Conservation (phyloP, 2,797 vertebrate species). For the Chromis chromis region DNA sequence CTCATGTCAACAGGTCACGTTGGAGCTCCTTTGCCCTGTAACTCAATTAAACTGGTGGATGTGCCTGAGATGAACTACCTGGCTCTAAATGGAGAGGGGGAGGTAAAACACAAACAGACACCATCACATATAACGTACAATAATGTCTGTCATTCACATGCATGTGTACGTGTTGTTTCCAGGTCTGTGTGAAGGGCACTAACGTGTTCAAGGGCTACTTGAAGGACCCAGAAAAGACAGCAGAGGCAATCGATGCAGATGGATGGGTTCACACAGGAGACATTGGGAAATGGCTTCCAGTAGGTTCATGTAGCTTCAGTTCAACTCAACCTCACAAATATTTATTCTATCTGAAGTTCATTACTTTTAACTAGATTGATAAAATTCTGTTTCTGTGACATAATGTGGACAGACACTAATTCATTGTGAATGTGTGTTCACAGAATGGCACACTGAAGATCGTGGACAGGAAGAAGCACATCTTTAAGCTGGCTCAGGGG, state of each 20-base stretch:
- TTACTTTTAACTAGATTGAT: background rate
- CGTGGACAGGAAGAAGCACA: slow-evolving; percentile 96
- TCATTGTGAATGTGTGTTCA: background rate
- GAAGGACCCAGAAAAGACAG: slow-evolving; percentile 92
- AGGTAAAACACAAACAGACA: slow-evolving; percentile 82
- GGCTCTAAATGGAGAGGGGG: slow-evolving; percentile 91
- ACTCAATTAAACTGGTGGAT: slow-evolving; percentile 90
- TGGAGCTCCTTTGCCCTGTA: slow-evolving; percentile 93
- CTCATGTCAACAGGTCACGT: slow-evolving; percentile 88
- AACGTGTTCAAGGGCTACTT: slow-evolving; percentile 94
- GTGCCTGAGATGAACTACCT: slow-evolving; percentile 96
- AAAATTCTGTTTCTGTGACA: background rate
- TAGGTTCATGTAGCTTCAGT: slow-evolving; percentile 73
- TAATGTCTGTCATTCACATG: background rate
- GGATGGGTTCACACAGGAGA: slow-evolving; percentile 97
- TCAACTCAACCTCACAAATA: background rate
- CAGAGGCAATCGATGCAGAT: slow-evolving; percentile 89
- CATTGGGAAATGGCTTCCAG: slow-evolving; percentile 95
- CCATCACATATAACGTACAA: background rate
- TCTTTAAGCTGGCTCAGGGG: slow-evolving; percentile 97
- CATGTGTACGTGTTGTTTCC: slow-evolving; percentile 14
- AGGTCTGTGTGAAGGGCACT: slow-evolving; percentile 95
- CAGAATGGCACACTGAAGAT: slow-evolving; percentile 97
- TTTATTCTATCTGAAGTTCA: background rate
- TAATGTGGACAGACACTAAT: background rate